A percentile compares a stretch with the other conserved stretches of the same genome.
phyloP scores from a whole-genome alignment of 2,888 invertebrate species.

The Thyatira batis region DNA sequence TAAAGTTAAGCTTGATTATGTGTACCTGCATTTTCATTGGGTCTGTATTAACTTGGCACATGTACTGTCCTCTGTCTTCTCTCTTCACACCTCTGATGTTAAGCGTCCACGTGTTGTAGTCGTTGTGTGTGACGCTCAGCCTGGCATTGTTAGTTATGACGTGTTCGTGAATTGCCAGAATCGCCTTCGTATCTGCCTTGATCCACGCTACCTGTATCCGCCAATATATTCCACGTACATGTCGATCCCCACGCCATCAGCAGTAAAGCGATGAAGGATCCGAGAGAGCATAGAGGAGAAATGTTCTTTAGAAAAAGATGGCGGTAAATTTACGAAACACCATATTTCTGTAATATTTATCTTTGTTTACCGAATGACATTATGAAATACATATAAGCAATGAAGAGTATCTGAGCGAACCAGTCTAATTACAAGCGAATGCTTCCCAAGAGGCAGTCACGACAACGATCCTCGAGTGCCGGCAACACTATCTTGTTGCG shows the following conservation, averaged over 20 bases:
- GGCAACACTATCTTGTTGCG: constrained; percentile 80
- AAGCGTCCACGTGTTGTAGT: constrained; percentile 96
- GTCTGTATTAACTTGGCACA: constrained; percentile 97
- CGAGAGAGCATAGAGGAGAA: constrained; percentile 26
- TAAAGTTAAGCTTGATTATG: neutral
- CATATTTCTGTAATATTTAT: constrained; percentile 47
- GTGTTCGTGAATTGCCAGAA: constrained; percentile 95
- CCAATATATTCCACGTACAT: constrained; percentile 12
- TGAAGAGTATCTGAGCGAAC: constrained; percentile 67
- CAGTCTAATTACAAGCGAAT: constrained; percentile 79
- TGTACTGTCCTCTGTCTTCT: constrained; percentile 94
- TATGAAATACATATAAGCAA: constrained; percentile 51
- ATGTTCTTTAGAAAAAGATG: constrained; percentile 26
- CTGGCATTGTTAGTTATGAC: constrained; percentile 96
- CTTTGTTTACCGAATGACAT: constrained; percentile 32
- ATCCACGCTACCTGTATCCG: constrained; percentile 94
- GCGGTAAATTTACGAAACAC: constrained; percentile 25
- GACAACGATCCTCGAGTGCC: constrained; percentile 71
- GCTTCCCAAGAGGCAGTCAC: constrained; percentile 75
- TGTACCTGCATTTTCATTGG: constrained; percentile 96
- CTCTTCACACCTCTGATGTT: constrained; percentile 92
- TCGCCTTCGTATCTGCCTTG: constrained; percentile 96
- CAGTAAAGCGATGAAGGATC: constrained; percentile 23
- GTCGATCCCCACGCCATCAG: constrained; percentile 17
- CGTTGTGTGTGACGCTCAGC: constrained; percentile 94